phyloP scores from a whole-genome alignment of 2,888 invertebrate genomes.

The Monochamus alternatus region DNA sequence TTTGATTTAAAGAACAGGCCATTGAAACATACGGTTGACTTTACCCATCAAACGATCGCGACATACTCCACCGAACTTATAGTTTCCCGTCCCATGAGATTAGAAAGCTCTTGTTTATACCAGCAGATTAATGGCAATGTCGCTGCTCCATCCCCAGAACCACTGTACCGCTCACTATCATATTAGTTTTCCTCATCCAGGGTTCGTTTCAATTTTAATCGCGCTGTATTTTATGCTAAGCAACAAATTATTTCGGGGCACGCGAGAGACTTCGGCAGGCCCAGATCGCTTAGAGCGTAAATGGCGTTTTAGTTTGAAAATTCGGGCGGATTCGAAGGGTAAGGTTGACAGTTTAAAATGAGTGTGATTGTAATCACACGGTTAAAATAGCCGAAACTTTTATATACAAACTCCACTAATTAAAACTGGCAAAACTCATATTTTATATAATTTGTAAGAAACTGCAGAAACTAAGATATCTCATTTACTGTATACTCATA shows the following conservation, averaged over 20 bases:
- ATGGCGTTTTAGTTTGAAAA: constrained; percentile 61
- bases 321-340: constrained; percentile 35
- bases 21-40: background rate
- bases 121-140: constrained; percentile 33
- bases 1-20: too few relatives aligned
- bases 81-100: constrained; percentile 5
- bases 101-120: constrained; percentile 14
- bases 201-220: constrained; percentile 64
- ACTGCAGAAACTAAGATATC: too few relatives aligned
- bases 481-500: too few relatives aligned
- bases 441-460: too few relatives aligned
- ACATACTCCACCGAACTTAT: background rate
- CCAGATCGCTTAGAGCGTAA: constrained; percentile 65
- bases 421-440: too few relatives aligned
- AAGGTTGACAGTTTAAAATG: too few relatives aligned
- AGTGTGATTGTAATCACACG: too few relatives aligned
- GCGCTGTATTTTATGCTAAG: constrained; percentile 65
- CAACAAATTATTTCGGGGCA: constrained; percentile 65
- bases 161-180: constrained; percentile 45
- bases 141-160: constrained; percentile 49
- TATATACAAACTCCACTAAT: too few relatives aligned
- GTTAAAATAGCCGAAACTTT: too few relatives aligned
- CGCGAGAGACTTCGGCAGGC: constrained; percentile 62
- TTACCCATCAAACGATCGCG: background rate
- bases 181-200: constrained; percentile 50